Evolutionary conservation across 1,140 invertebrate genomes (phyloP).

Genomic region (Antheraea pernyi): DNA sequence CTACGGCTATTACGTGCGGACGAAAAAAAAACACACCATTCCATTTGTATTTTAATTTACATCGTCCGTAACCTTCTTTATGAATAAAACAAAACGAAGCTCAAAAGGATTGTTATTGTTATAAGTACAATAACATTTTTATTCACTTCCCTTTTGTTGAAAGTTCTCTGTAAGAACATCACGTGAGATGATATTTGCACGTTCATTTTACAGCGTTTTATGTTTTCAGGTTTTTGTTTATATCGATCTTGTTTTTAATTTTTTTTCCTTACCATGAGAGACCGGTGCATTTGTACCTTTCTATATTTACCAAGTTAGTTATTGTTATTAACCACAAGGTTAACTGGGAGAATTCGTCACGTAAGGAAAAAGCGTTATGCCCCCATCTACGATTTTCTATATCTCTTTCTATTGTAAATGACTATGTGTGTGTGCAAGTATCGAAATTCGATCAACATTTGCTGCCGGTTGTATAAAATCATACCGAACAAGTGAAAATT

Average conservation of each 20-base stretch:
- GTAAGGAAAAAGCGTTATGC: no score
- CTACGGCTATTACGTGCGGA: constrained; percentile 18
- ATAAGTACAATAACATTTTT: constrained; percentile 11
- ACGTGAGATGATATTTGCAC: background rate
- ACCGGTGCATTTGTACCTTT: no score
- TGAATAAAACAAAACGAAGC: constrained; percentile 21
- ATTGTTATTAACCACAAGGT: no score
- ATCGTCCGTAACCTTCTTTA: constrained; percentile 12
- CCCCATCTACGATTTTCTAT: no score
- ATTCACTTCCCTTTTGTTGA: background rate
- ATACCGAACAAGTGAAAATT: no score
- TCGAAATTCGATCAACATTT: no score
- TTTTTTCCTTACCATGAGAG: no score
- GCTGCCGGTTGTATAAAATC: no score
- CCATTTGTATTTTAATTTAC: constrained; percentile 20
- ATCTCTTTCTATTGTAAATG: no score
- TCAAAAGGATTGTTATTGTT: constrained; percentile 23
- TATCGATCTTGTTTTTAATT: background rate
- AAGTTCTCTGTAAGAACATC: background rate
- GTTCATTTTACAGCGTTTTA: background rate
- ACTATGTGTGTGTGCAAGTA: no score
- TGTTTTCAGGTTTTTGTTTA: background rate
- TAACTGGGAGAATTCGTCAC: no score
- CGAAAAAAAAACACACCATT: constrained; percentile 12
- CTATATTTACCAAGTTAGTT: no score